Evolutionary conservation across 2,888 invertebrate genomes (phyloP).

Genomic region (Dryobotodes eremita): DNA sequence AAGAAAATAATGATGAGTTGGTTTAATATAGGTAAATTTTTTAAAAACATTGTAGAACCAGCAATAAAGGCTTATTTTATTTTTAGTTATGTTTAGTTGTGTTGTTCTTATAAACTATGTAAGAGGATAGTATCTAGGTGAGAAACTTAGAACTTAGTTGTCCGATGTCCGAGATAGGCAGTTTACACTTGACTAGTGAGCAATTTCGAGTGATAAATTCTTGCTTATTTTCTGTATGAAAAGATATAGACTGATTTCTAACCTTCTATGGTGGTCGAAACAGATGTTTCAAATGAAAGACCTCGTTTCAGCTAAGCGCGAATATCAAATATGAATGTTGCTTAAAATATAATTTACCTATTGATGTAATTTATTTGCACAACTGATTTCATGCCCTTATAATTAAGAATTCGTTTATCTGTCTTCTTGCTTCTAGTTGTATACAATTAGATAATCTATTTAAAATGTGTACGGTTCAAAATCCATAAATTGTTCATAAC

Average conservation of each 20-base stretch:
- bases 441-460: not conserved
- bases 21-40: not conserved
- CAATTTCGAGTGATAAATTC: not conserved
- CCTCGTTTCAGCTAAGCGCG: not conserved
- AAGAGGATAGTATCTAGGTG: not conserved
- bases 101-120: not conserved
- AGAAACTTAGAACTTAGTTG: not conserved
- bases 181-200: not conserved
- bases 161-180: not conserved
- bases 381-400: slow-evolving; percentile 24
- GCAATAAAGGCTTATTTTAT: not conserved
- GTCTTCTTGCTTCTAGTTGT: not conserved
- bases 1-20: not conserved
- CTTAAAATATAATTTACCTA: not conserved
- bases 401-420: not conserved
- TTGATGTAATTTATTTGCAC: slow-evolving; percentile 22
- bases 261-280: not conserved
- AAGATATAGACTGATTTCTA: not conserved
- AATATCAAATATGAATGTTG: not conserved
- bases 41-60: not conserved
- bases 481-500: no score
- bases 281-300: not conserved
- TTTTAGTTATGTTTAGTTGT: no score
- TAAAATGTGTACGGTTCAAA: not conserved
- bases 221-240: not conserved